Percentiles rank a stretch among this genome's conserved stretches.
Evolutionary conservation across 1,140 invertebrate genomes (phyloP).

Genomic region (Oedothorax gibbosus): DNA sequence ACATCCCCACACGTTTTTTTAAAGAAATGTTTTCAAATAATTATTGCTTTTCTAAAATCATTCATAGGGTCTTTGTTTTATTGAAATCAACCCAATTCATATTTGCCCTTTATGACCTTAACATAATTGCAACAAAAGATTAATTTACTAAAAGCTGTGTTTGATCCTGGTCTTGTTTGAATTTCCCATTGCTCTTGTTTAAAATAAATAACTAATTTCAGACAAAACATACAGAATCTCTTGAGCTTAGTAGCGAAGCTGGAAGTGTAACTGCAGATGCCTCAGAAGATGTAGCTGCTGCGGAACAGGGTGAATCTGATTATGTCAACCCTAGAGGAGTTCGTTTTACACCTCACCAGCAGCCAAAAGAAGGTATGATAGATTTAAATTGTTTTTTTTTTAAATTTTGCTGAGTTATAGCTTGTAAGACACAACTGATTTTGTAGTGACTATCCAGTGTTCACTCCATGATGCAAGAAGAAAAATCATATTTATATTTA

Average conservation of each 20-base stretch:
- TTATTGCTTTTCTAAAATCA: too few relatives aligned
- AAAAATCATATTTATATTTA: too few relatives aligned
- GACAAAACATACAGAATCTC: conserved; percentile 35
- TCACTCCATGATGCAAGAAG: too few relatives aligned
- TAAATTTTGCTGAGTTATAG: not conserved
- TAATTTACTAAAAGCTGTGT: too few relatives aligned
- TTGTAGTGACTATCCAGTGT: not conserved
- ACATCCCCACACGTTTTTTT: too few relatives aligned
- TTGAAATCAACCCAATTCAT: too few relatives aligned
- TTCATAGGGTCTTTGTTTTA: too few relatives aligned
- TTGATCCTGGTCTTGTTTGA: too few relatives aligned
- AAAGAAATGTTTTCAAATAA: too few relatives aligned
- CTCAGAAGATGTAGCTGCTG: conserved; percentile 21
- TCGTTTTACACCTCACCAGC: conserved; percentile 52
- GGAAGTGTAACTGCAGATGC: conserved; percentile 36
- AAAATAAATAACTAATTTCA: not conserved
- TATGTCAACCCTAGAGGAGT: conserved; percentile 61
- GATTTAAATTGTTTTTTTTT: conserved; percentile 8
- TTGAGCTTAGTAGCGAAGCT: conserved; percentile 45
- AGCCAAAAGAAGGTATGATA: conserved; percentile 48
- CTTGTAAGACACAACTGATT: not conserved
- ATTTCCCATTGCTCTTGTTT: too few relatives aligned
- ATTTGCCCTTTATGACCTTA: too few relatives aligned
- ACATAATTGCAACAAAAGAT: too few relatives aligned
- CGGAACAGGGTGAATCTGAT: conserved; percentile 49